A percentile compares a stretch with the other conserved stretches of the same genome.
These are phyloP conservation scores for Carapus acus DNA, from an alignment of 2,797 vertebrate species.

Conservation along the genomic window DNA sequence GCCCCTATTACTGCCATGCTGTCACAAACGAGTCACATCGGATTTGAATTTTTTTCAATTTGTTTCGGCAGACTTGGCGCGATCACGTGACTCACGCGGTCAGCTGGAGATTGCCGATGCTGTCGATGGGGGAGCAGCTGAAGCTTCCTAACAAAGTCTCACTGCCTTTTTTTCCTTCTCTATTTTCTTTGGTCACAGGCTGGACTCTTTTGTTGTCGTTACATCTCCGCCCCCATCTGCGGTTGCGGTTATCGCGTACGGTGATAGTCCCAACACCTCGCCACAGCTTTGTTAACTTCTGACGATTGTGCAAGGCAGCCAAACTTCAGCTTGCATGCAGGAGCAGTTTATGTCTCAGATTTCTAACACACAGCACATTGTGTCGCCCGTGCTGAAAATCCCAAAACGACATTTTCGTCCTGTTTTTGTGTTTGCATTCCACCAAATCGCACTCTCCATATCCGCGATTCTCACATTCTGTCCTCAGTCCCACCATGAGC, in stretches of 20 bases:
- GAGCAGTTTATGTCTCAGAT: constrained; percentile 3
- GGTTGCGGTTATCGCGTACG: background rate
- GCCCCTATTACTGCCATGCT: too few species aligned
- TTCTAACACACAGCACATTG: constrained; percentile 18
- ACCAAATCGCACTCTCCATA: background rate
- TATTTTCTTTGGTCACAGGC: background rate
- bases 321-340: constrained; percentile 9
- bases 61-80: too few species aligned
- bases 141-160: background rate
- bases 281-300: constrained; percentile 14
- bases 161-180: constrained; percentile 1
- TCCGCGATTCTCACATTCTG: too few species aligned
- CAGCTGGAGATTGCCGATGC: background rate
- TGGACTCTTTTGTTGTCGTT: too few species aligned
- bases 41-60: too few species aligned
- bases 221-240: too few species aligned
- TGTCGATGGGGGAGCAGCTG: too few species aligned
- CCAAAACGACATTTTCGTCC: background rate
- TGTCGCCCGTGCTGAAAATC: constrained; percentile 18
- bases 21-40: too few species aligned
- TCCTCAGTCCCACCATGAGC: too few species aligned
- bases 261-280: constrained; percentile 5
- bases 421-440: constrained; percentile 8
- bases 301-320: constrained; percentile 16
- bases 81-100: background rate